Conservation (phyloP, 2,113 vertebrate genomes). For the Myrmecophaga tridactyla region DNA sequence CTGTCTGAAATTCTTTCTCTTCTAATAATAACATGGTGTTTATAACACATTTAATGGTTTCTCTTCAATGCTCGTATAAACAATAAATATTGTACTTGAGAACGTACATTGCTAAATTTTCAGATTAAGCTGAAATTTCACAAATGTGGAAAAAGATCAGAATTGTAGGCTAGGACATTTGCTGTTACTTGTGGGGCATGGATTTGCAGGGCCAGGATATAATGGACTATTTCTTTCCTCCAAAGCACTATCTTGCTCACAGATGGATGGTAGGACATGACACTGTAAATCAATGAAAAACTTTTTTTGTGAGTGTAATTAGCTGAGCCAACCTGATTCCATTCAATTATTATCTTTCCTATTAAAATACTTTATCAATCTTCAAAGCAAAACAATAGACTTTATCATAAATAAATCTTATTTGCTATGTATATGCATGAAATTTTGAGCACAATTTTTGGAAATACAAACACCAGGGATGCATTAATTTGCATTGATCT, state of each 20-base stretch:
- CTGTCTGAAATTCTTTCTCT: constrained; percentile 11
- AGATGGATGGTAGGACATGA: background rate
- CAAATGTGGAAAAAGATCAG: background rate
- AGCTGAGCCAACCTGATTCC: background rate
- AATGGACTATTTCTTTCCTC: background rate
- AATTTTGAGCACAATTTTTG: constrained; percentile 7
- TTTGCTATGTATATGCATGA: background rate
- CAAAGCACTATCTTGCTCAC: background rate
- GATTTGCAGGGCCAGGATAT: background rate
- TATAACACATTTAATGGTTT: constrained; percentile 34
- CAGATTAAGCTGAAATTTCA: constrained; percentile 25
- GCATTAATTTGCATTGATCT: background rate
- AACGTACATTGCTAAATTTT: constrained; percentile 16
- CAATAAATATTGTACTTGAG: constrained; percentile 47
- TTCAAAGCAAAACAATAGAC: constrained; percentile 14
- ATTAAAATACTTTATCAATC: background rate
- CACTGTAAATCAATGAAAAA: background rate
- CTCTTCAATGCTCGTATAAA: constrained; percentile 34
- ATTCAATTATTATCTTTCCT: background rate
- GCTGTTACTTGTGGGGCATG: background rate
- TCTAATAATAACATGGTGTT: constrained; percentile 37
- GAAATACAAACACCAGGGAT: background rate
- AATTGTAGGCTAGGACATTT: background rate
- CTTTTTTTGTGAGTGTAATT: background rate
- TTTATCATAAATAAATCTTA: background rate